Evolutionary conservation across 2,888 invertebrate species (phyloP), one percentile per base, ranked within the genome.

Genomic region (Xylota sylvarum): DNA sequence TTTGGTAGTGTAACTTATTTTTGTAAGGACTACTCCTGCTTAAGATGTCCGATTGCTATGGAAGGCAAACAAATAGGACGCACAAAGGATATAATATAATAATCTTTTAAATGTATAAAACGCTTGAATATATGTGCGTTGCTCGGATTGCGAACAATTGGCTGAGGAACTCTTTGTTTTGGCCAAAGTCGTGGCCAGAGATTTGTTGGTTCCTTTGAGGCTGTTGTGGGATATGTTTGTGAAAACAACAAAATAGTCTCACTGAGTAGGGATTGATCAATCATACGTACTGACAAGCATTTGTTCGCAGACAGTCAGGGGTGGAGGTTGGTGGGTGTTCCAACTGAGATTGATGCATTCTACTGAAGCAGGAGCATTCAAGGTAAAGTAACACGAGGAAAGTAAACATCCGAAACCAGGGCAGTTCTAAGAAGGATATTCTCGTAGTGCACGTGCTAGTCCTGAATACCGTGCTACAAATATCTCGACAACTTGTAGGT

Each of bases 61-160:
- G 27, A 81, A 72, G 80, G 70, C 85, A 80, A 85, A 85, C 76
- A 85, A 85, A 85, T 85, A 81, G 50, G 67, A 72, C 9, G 14
- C 14, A 69, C 55, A 67, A 56, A 37, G 69, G 50, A 70, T 73
- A 58, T 67, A 85, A 85, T 81, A 60, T 56, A 76, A 81, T 85
- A 85, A 85, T 85, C 64, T 80, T 81, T 85, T 85, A 81, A 85
- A 85, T 76, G 76, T 72, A 76, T 80, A 76, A 85, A 76, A 65
- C 55, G 65, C 70, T 80, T 70, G 64, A 50, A n/a, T 40, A 27
- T 65, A 40, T 65, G 46, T 46, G 32, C 50, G 35, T 50, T 27
- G 32, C 10, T 32, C 14, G 30, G 6, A 32, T 50, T 35, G 30
- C 19, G 19, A 69, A 58, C 56, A 79, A 79, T 84, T 67, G 84